Evolutionary conservation across 2,113 vertebrate genomes (phyloP), one percentile per base, ranked within the genome.

Genomic region (Cichladusa arquata): DNA sequence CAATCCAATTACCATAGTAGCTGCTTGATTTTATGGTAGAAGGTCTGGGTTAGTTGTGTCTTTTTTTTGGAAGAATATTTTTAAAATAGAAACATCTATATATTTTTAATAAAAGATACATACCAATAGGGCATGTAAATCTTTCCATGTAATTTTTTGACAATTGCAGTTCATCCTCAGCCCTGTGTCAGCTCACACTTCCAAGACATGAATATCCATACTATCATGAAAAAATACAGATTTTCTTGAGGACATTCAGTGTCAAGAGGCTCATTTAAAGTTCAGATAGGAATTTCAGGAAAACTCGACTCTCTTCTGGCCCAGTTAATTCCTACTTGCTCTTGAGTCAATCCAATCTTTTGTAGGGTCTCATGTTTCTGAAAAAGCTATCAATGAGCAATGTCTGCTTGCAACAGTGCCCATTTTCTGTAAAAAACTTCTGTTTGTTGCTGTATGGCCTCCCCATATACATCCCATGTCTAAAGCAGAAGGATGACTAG

Each of bases 281-380:
- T 89, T 97, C 84, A 73, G 50, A 40, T n/a, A 73, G 42, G 62
- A 82, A 73, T 94, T 76, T 76, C 12, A 78, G 81, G 78, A 86
- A 92, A 91, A 76, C 17, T 9, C 18, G 57, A 19, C 16, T 14
- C 31, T 91, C 56, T 87, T 74, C 61, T 76, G 58, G 19, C 45
- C 73, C 53, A 73, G 24, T 88, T 58, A 53, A 62, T 79, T 87
- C 58, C 66, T 91, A 22, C 24, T 26, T 80, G 38, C 77, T 33
- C 50, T 91, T 72, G 23, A 62, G 31, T 60, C 58, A 95, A 53
- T 36, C 4, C 15, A 65, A 7, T 83, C 18, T 62, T 86, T 92
- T 78, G 11, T 78, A 82, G 90, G 60, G 60, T 34, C 20, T 80
- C 24, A 8, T 50, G 31, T 71, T 82, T 82, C 50, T 79, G 88